phyloP scores from a whole-genome alignment of 2,113 vertebrate species.

The Xenotilapia flavipinnis region DNA sequence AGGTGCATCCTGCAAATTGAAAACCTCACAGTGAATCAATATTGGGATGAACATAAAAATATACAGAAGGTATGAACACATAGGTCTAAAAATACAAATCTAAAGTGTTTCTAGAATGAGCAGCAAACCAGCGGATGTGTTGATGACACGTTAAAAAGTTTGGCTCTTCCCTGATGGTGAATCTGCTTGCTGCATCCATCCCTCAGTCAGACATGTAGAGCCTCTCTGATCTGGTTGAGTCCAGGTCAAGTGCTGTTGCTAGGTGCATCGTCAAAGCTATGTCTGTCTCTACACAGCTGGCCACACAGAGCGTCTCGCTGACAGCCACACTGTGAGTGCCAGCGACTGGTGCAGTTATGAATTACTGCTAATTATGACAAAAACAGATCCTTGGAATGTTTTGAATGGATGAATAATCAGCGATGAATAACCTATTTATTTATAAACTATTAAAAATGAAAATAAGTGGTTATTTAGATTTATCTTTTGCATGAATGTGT shows the following conservation, averaged over 20 bases:
- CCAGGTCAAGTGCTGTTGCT: slow-evolving; percentile 38
- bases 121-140: background rate
- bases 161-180: background rate
- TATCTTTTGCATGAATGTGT: background rate
- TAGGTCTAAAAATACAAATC: background rate
- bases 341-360: background rate
- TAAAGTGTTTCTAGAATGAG: background rate
- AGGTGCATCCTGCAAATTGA: background rate
- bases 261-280: background rate
- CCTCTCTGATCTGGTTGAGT: slow-evolving; percentile 24
- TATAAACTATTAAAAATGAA: background rate
- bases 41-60: background rate
- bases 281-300: background rate
- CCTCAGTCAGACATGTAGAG: background rate
- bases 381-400: background rate
- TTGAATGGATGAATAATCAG: background rate
- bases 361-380: background rate
- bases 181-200: background rate
- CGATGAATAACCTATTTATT: background rate
- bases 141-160: background rate
- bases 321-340: background rate
- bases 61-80: background rate
- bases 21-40: background rate
- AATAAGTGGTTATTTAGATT: background rate
- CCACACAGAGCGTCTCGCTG: background rate